Evolutionary conservation across 2,113 vertebrate species (phyloP), one percentile per base, ranked within the genome.

Genomic region (Tetrax tetrax): DNA sequence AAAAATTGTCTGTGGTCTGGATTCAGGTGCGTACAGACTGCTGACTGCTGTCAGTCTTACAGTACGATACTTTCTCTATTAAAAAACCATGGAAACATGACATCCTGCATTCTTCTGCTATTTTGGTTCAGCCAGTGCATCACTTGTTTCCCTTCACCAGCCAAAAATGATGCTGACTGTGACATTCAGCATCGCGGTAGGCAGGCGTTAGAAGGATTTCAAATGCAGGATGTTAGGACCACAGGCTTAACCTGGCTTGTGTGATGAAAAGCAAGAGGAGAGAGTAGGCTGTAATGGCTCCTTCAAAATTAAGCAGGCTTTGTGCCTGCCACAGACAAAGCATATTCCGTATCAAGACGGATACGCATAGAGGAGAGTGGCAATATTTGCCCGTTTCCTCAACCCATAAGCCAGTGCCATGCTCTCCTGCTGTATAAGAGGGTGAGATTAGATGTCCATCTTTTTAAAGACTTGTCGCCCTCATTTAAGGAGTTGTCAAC

Each of bases 381-480:
- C 3, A 88, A 33, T 33, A 74, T 81, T 68, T 87, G 16, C 21
- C n/a, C 6, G 2, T 64, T 76, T 78, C 33, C 50, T 57, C 56
- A 78, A 27, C 21, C 31, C 3, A 1, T 24, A 33, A 54, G 4
- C 68, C 74, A 89, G 60, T 65, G 35, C 20, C 33, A 31, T 23
- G 61, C 7, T 41, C 27, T 64, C 43, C 27, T 91, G 51, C 27
- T 24, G 21, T n/a, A 3, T 56, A 90, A 80, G 31, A 76, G 7
- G 47, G 6, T 66, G 71, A 84, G 89, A 95, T 90, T 90, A 90
- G 50, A 48, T 35, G 81, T 86, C 70, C 64, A 60, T 51, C 78
- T 80, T 85, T 93, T 79, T 76, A 91, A 83, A 93, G 82, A 80
- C 47, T 85, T 92, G 95, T 74, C 91, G 93, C 41, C 54, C 38